Percentiles rank a stretch among this genome's conserved stretches.
Conservation (phyloP, 2,797 vertebrate genomes). For the Notoglanidium macrostoma region DNA sequence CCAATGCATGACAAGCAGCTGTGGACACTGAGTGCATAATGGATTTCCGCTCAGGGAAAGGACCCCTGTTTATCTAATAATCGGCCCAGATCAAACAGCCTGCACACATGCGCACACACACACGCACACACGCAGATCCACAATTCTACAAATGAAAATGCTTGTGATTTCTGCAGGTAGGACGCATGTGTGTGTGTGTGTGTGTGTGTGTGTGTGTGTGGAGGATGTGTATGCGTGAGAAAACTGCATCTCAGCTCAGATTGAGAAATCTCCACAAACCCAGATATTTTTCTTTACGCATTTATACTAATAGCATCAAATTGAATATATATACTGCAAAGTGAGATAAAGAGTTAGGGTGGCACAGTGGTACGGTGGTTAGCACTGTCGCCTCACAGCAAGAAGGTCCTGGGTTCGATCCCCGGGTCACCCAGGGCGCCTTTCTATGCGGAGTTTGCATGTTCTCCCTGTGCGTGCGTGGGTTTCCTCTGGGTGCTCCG, state of each 20-base stretch:
- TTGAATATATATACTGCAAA: too few relatives aligned
- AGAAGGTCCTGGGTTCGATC: too few relatives aligned
- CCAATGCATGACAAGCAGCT: slow-evolving; percentile 71
- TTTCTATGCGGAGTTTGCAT: too few relatives aligned
- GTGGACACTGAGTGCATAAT: slow-evolving; percentile 70
- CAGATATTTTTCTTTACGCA: neutral
- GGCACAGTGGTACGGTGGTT: too few relatives aligned
- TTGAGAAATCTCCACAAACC: neutral
- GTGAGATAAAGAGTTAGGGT: too few relatives aligned
- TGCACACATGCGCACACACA: slow-evolving; percentile 44
- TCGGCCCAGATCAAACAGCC: slow-evolving; percentile 67
- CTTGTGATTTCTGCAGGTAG: neutral
- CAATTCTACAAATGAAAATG: neutral
- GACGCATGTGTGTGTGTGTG: neutral
- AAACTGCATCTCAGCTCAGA: neutral
- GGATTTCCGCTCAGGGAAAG: slow-evolving; percentile 67
- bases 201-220: neutral
- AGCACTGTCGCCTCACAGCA: too few relatives aligned
- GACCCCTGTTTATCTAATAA: slow-evolving; percentile 59
- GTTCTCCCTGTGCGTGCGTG: too few relatives aligned
- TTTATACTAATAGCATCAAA: neutral
- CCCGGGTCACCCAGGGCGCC: too few relatives aligned
- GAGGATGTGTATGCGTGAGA: neutral
- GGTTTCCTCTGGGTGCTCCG: too few relatives aligned
- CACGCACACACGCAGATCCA: neutral